These are phyloP conservation scores for Linnaemya tessellans DNA, from an alignment of 2,888 invertebrate species.

Conservation along the genomic window DNA sequence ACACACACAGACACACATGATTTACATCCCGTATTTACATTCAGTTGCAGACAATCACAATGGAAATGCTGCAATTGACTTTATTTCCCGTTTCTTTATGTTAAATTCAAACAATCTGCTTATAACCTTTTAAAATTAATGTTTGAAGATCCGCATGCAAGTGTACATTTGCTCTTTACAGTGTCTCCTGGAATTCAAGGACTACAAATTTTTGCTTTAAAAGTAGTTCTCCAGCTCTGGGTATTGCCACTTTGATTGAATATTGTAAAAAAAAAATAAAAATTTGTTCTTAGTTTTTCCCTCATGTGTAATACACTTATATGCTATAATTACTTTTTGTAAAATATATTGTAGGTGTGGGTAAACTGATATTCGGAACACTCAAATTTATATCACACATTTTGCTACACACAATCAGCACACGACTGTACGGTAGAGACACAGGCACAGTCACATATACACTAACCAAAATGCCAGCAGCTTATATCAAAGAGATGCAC, in stretches of 20 bases:
- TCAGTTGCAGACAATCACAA: slow-evolving; percentile 17
- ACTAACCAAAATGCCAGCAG: not conserved
- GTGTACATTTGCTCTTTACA: not conserved
- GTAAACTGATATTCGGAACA: not conserved
- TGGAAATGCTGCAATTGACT: slow-evolving; percentile 37
- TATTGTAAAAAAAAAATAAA: not conserved
- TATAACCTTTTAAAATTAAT: slow-evolving; percentile 12
- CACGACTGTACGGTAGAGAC: too few species aligned
- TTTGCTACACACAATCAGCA: too few species aligned
- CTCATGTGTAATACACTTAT: too few species aligned
- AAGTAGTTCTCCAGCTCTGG: not conserved
- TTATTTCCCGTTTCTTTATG: slow-evolving; percentile 33
- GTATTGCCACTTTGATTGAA: not conserved
- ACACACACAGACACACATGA: not conserved
- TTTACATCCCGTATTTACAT: not conserved
- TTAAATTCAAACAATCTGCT: slow-evolving; percentile 22
- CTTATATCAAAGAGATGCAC: slow-evolving; percentile 1
- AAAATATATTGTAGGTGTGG: not conserved
- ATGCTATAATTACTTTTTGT: not conserved
- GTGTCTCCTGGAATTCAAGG: not conserved
- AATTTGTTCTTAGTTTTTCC: too few species aligned
- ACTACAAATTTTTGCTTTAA: not conserved
- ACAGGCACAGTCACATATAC: too few species aligned
- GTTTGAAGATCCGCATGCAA: not conserved
- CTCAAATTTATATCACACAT: not conserved